Percentiles rank a stretch among this genome's conserved stretches.
Conservation (phyloP, 1,140 invertebrate genomes). For the Euura saliciscinereae region DNA sequence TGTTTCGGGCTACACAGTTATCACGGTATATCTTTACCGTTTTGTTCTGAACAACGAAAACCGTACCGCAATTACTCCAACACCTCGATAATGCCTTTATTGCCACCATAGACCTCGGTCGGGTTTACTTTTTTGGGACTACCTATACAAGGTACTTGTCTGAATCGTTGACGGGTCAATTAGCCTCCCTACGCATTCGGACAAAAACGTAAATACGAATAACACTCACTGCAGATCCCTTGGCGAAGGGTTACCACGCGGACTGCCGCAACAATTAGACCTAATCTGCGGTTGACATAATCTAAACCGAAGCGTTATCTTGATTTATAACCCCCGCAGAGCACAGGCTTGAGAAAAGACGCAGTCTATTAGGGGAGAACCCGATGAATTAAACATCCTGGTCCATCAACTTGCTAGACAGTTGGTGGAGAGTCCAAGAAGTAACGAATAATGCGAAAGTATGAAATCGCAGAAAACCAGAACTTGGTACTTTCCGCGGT, state of each 20-base stretch:
- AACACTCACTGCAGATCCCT: neutral
- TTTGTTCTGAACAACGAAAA: neutral
- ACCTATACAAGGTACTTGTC: neutral
- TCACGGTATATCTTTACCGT: neutral
- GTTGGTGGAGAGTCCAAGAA: no score
- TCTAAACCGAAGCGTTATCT: neutral
- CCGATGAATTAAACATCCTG: no score
- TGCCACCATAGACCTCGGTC: neutral
- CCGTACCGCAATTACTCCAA: neutral
- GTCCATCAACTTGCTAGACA: no score
- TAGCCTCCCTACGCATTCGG: neutral
- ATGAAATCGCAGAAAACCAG: neutral
- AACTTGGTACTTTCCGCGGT: neutral
- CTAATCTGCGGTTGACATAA: neutral
- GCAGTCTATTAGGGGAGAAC: neutral
- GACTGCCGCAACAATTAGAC: neutral
- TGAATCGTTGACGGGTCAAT: neutral
- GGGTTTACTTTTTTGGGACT: neutral
- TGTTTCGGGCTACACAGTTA: neutral
- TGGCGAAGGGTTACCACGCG: neutral
- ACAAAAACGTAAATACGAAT: neutral
- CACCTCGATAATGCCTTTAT: conserved; percentile 4
- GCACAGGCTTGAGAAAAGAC: neutral
- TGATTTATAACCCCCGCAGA: neutral
- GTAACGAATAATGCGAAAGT: neutral